Percentiles rank a stretch among this genome's conserved stretches.
Conservation (phyloP, 2,113 vertebrate genomes). For the Dolichotis patagonum region DNA sequence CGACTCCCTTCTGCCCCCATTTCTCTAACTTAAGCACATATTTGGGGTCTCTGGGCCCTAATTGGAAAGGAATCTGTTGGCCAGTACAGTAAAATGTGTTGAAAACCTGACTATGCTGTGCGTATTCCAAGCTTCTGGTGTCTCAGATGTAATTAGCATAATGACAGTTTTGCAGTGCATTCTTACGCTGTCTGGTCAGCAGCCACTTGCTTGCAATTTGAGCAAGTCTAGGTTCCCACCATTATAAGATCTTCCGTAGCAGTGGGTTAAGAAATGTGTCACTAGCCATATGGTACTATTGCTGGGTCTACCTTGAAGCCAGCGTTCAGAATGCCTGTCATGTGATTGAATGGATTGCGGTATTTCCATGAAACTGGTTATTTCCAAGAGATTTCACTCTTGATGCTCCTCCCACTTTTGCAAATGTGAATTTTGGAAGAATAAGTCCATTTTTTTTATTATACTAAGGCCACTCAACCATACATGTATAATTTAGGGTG, state of each 20-base stretch:
- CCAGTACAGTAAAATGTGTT: conserved; percentile 15
- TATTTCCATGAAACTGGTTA: neutral
- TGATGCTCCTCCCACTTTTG: neutral
- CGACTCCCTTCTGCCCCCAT: neutral
- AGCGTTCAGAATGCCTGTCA: neutral
- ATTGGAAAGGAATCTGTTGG: neutral
- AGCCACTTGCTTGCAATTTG: neutral
- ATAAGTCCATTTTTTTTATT: neutral
- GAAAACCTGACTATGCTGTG: neutral
- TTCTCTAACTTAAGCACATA: neutral
- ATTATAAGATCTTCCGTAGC: neutral
- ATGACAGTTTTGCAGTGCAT: neutral
- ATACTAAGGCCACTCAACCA: neutral
- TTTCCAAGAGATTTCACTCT: neutral
- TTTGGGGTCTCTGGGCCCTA: neutral
- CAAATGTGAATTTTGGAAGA: neutral
- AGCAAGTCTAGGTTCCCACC: neutral
- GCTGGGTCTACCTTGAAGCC: neutral
- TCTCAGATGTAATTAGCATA: neutral
- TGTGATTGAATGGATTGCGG: neutral
- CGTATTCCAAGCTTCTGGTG: neutral
- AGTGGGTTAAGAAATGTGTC: neutral
- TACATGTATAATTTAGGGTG: neutral
- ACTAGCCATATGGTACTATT: neutral
- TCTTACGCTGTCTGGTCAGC: neutral